Conservation (phyloP, 1,140 invertebrate species). For the Vollenhovia emeryi region DNA sequence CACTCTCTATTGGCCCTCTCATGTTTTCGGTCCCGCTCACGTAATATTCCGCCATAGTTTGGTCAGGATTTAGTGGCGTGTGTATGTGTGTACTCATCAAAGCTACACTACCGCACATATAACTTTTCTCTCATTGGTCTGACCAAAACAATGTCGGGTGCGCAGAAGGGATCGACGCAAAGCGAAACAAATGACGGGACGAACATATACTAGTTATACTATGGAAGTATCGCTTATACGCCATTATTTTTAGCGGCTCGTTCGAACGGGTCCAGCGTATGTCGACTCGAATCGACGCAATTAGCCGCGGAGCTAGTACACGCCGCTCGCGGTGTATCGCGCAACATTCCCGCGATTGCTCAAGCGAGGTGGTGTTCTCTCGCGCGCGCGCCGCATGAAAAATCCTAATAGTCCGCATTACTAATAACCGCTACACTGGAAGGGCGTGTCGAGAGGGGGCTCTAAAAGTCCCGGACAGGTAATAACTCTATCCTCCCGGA, state of each 20-base stretch:
- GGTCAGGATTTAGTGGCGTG: too few species aligned
- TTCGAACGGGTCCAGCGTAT: not conserved
- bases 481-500: constrained; percentile 82
- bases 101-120: too few species aligned
- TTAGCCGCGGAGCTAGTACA: constrained; percentile 1
- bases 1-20: too few species aligned
- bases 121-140: too few species aligned
- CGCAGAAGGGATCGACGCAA: too few species aligned
- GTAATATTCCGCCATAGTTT: too few species aligned
- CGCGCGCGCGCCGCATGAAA: constrained; percentile 64
- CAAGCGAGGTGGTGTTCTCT: constrained; percentile 36
- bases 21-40: too few species aligned
- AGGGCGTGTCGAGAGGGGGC: constrained; percentile 78
- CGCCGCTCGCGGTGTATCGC: not conserved
- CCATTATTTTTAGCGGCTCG: constrained; percentile 10
- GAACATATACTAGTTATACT: too few species aligned
- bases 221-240: not conserved
- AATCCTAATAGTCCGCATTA: constrained; percentile 80
- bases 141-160: too few species aligned
- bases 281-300: constrained; percentile 36
- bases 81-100: too few species aligned
- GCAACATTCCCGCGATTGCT: constrained; percentile 46
- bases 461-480: constrained; percentile 82
- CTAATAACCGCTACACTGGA: constrained; percentile 81
- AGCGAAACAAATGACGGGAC: too few species aligned